These are phyloP conservation scores for Pangasius djambal DNA, from an alignment of 2,797 vertebrate genomes.

Conservation along the genomic window DNA sequence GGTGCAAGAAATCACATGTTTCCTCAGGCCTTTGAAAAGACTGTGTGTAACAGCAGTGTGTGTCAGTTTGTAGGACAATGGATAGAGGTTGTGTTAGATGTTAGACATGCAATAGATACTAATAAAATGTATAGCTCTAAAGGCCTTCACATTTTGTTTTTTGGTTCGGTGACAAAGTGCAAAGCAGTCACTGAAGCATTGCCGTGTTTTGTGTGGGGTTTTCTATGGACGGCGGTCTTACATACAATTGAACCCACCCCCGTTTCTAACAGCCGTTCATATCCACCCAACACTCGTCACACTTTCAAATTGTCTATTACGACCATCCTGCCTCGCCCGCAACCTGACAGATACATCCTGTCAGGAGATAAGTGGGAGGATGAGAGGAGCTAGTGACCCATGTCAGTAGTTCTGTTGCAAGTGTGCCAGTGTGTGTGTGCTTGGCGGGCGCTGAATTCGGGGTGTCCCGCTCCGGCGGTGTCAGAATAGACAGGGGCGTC, in stretches of 20 bases:
- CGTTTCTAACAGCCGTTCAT: constrained; percentile 29
- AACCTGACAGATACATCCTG: constrained; percentile 57
- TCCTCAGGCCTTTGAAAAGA: background rate
- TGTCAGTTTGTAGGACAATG: background rate
- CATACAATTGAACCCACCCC: constrained; percentile 14
- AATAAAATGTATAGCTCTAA: background rate
- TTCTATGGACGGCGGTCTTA: background rate
- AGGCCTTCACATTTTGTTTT: background rate
- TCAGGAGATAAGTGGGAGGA: constrained; percentile 62
- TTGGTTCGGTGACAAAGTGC: background rate
- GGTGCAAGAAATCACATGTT: constrained; percentile 11
- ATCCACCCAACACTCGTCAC: constrained; percentile 47
- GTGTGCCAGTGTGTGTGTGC: constrained; percentile 52
- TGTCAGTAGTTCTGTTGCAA: constrained; percentile 64
- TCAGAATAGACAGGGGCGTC: constrained; percentile 75
- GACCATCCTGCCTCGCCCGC: constrained; percentile 34
- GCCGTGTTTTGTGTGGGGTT: constrained; percentile 25
- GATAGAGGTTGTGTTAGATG: background rate
- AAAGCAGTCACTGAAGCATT: constrained; percentile 1
- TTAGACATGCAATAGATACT: background rate
- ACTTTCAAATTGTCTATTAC: constrained; percentile 59
- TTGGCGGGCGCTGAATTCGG: constrained; percentile 37
- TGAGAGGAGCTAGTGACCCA: constrained; percentile 64
- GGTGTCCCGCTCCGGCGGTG: constrained; percentile 60
- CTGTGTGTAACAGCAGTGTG: background rate